These are phyloP conservation scores for Hassar affinis DNA, from an alignment of 2,113 vertebrate genomes.

Conservation along the genomic window DNA sequence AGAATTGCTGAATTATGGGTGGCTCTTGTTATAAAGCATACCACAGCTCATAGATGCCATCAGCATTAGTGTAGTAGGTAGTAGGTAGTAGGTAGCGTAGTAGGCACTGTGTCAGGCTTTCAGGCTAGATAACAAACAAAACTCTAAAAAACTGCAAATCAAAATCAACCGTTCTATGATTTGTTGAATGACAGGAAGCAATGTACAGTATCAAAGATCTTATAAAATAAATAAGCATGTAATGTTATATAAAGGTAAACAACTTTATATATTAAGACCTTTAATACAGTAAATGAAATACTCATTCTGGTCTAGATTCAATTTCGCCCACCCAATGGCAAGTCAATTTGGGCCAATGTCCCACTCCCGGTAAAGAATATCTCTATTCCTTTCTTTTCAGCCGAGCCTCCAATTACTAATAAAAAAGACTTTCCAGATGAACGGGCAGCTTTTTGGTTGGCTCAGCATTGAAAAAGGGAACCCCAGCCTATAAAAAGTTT, in stretches of 20 bases:
- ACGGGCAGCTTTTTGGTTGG: not conserved
- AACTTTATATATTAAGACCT: not conserved
- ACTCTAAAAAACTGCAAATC: not conserved
- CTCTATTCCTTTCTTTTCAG: not conserved
- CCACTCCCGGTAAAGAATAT: not conserved
- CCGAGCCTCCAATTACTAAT: not conserved
- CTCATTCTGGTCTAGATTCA: conserved; percentile 1
- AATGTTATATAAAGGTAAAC: not conserved
- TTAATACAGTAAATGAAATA: not conserved
- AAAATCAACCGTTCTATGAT: not conserved
- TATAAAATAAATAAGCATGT: not conserved
- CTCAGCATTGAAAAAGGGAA: not conserved
- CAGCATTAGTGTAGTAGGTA: not conserved
- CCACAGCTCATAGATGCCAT: not conserved
- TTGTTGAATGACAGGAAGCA: not conserved
- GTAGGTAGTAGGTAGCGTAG: too few species aligned
- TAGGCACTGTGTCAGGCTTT: not conserved
- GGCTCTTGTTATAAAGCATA: not conserved
- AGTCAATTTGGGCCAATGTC: not conserved
- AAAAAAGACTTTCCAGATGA: not conserved
- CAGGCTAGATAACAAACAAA: not conserved
- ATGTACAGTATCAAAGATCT: not conserved
- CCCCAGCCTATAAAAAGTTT: conserved; percentile 1
- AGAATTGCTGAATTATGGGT: not conserved
- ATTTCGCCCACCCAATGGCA: not conserved